Percentiles rank a stretch among this genome's conserved stretches.
Conservation (phyloP, 2,797 vertebrate species). For the Arrhamphus sclerolepis region DNA sequence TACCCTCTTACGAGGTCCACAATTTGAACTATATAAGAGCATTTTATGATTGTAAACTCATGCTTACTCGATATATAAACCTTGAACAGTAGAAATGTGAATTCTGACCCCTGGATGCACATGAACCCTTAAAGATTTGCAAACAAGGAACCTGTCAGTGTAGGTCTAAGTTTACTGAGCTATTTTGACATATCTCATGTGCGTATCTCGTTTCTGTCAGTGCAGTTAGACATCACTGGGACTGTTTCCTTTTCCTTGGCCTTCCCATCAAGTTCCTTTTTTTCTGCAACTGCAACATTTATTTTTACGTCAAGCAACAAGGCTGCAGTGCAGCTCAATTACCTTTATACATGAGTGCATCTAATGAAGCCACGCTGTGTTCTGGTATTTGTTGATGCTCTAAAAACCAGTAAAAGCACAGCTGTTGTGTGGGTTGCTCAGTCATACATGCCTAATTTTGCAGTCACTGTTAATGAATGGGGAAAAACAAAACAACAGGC, state of each 20-base stretch:
- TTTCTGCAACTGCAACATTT: background rate
- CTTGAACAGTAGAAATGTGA: too few relatives aligned
- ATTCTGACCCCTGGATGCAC: too few relatives aligned
- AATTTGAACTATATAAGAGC: too few relatives aligned
- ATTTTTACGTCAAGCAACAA: background rate
- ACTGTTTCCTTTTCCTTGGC: background rate
- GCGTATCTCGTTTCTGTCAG: too few relatives aligned
- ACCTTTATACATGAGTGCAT: slow-evolving; percentile 24
- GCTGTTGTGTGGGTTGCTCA: slow-evolving; percentile 1
- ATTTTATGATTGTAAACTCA: too few relatives aligned
- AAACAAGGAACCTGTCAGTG: too few relatives aligned
- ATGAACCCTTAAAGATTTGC: too few relatives aligned
- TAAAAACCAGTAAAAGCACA: slow-evolving; percentile 10
- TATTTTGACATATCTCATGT: too few relatives aligned
- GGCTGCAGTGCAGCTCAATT: slow-evolving; percentile 8
- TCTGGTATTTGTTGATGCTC: slow-evolving; percentile 13
- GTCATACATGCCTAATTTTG: background rate
- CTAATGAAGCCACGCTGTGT: slow-evolving; percentile 5
- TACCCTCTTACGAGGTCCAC: too few relatives aligned
- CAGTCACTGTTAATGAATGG: slow-evolving; percentile 3
- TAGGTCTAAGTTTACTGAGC: too few relatives aligned
- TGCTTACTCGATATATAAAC: too few relatives aligned
- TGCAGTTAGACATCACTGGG: too few relatives aligned
- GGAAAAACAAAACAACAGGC: background rate
- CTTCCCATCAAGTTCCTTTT: background rate